A percentile compares a stretch with the other conserved stretches of the same genome.
Evolutionary conservation across 2,888 invertebrate species (phyloP).

Genomic region (Chironomus riparius): DNA sequence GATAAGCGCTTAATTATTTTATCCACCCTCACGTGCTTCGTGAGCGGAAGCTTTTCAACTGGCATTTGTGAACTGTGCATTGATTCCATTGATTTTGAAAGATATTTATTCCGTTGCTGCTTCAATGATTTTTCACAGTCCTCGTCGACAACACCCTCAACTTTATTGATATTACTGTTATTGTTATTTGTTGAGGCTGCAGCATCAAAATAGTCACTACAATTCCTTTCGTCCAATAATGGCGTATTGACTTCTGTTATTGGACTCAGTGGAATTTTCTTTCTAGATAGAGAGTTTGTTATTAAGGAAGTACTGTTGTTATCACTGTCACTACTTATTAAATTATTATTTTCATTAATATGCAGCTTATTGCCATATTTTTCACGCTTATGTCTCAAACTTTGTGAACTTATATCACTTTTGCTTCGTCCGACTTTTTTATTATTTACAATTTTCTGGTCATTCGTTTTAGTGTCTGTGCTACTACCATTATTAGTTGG

Average conservation of each 20-base stretch:
- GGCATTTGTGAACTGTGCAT: conserved; percentile 63
- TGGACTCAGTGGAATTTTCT: conserved; percentile 64
- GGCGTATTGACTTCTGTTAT: conserved; percentile 72
- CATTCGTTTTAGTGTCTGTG: conserved; percentile 29
- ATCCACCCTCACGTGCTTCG: conserved; percentile 64
- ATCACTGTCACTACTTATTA: conserved; percentile 16
- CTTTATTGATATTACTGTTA: conserved; percentile 26
- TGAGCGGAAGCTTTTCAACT: conserved; percentile 57
- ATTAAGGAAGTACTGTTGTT: neutral
- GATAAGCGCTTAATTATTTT: conserved; percentile 67
- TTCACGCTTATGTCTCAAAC: conserved; percentile 41
- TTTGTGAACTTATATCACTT: conserved; percentile 47
- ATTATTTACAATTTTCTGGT: conserved; percentile 47
- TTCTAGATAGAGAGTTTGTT: conserved; percentile 45
- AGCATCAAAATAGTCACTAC: conserved; percentile 54
- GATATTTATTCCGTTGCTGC: conserved; percentile 34
- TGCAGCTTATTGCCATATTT: conserved; percentile 36
- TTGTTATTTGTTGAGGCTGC: neutral
- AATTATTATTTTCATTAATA: conserved; percentile 7
- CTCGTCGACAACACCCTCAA: conserved; percentile 41
- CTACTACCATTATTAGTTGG: neutral
- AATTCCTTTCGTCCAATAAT: conserved; percentile 65
- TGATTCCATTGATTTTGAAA: conserved; percentile 41
- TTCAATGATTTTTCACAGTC: conserved; percentile 44
- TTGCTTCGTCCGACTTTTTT: conserved; percentile 50